Percentiles rank a stretch among this genome's conserved stretches.
These are phyloP conservation scores for Harpegnathos saltator DNA, from an alignment of 1,140 invertebrate species.

Conservation along the genomic window DNA sequence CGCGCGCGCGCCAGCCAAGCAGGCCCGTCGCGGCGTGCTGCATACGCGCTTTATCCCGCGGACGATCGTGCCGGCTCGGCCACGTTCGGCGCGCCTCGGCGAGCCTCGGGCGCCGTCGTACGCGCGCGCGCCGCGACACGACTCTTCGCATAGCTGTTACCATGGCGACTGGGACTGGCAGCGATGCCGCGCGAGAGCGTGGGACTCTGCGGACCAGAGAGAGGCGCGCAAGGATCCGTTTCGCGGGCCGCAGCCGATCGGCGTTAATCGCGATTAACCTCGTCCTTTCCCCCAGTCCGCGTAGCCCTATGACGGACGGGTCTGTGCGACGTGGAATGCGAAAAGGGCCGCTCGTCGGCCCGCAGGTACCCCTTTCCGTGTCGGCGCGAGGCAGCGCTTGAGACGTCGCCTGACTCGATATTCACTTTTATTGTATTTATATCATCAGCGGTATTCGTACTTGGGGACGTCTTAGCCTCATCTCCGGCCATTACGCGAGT, in stretches of 20 bases:
- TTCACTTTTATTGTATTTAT: no score
- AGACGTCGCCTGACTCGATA: no score
- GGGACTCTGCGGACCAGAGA: constrained; percentile 1
- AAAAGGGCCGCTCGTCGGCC: background rate
- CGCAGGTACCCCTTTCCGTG: background rate
- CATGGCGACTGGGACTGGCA: constrained; percentile 70
- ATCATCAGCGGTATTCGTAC: no score
- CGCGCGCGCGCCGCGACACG: constrained; percentile 43
- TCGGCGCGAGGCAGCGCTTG: no score
- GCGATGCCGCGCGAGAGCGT: constrained; percentile 46
- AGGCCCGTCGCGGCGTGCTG: constrained; percentile 46
- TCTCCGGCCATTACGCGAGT: no score
- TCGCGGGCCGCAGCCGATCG: background rate
- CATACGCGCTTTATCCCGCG: constrained; percentile 47
- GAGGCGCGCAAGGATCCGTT: background rate
- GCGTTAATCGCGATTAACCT: constrained; percentile 2
- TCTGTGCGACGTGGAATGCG: background rate
- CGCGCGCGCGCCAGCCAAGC: no score
- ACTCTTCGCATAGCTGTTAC: constrained; percentile 62
- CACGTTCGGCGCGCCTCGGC: constrained; percentile 45
- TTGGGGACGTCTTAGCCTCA: no score
- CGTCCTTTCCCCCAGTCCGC: background rate
- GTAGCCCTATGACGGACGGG: background rate
- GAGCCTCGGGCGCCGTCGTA: constrained; percentile 46
- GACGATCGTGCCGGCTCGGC: constrained; percentile 48